These are phyloP conservation scores for Tachuris rubrigastra DNA, from an alignment of 2,113 vertebrate species.

Conservation along the genomic window DNA sequence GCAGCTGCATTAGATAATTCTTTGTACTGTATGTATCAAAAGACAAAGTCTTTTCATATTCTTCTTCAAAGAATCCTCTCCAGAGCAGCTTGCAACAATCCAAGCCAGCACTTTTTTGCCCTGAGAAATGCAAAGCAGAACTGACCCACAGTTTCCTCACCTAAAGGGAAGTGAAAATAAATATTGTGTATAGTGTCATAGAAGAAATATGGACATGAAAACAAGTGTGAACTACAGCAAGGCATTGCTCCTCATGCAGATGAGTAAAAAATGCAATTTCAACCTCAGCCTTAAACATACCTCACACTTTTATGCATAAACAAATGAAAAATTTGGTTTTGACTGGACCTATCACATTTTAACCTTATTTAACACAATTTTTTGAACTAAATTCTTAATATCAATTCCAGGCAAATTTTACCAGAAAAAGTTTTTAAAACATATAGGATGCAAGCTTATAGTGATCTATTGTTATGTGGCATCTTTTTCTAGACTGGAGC, in stretches of 20 bases:
- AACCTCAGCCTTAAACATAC: background rate
- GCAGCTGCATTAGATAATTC: background rate
- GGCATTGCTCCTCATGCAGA: background rate
- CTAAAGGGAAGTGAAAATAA: background rate
- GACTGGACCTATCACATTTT: background rate
- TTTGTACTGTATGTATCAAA: background rate
- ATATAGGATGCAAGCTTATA: background rate
- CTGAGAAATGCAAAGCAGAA: background rate
- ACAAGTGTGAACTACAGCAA: background rate
- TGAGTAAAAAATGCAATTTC: background rate
- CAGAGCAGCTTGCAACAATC: background rate
- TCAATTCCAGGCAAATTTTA: background rate
- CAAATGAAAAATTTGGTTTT: background rate
- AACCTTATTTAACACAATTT: background rate
- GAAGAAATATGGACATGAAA: background rate
- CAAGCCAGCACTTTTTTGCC: background rate
- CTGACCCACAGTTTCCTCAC: background rate
- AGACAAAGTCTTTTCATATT: background rate
- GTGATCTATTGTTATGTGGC: background rate
- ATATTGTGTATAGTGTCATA: background rate
- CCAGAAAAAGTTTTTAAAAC: background rate
- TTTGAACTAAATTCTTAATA: background rate
- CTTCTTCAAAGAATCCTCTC: slow-evolving; percentile 17
- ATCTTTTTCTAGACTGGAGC: background rate
- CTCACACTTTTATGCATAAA: background rate